These are phyloP conservation scores for Colossoma macropomum DNA, from an alignment of 2,113 vertebrate genomes.

Conservation along the genomic window DNA sequence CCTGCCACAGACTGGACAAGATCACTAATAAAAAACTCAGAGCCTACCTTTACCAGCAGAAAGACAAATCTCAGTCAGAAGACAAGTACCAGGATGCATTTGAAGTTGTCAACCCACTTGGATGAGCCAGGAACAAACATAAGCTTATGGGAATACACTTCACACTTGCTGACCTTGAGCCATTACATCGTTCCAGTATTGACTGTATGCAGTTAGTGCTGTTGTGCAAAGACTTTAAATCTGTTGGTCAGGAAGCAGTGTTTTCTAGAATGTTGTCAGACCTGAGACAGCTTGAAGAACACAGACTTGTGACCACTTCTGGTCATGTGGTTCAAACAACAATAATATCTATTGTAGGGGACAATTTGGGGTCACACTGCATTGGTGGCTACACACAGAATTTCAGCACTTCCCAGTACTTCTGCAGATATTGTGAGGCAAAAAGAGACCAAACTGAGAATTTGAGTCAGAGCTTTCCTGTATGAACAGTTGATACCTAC, in stretches of 20 bases:
- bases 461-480: background rate
- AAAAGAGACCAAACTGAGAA: slow-evolving; percentile 26
- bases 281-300: slow-evolving; percentile 41
- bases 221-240: slow-evolving; percentile 39
- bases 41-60: no score
- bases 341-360: slow-evolving; percentile 43
- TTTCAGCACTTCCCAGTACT: slow-evolving; percentile 42
- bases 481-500: slow-evolving; percentile 42
- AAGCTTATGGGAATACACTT: slow-evolving; percentile 45
- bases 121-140: slow-evolving; percentile 33
- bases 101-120: no score
- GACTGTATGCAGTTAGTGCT: slow-evolving; percentile 40
- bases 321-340: slow-evolving; percentile 36
- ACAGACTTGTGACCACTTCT: slow-evolving; percentile 20
- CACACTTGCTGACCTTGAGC: slow-evolving; percentile 42
- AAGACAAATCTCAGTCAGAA: no score
- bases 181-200: slow-evolving; percentile 36
- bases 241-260: slow-evolving; percentile 38
- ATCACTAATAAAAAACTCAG: no score
- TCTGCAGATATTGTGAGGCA: slow-evolving; percentile 44
- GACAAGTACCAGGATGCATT: no score
- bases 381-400: slow-evolving; percentile 50
- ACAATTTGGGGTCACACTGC: slow-evolving; percentile 52
- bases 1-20: no score
- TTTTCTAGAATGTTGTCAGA: slow-evolving; percentile 46